Conservation (phyloP, 2,113 vertebrate species). For the Pardalotus punctatus region DNA sequence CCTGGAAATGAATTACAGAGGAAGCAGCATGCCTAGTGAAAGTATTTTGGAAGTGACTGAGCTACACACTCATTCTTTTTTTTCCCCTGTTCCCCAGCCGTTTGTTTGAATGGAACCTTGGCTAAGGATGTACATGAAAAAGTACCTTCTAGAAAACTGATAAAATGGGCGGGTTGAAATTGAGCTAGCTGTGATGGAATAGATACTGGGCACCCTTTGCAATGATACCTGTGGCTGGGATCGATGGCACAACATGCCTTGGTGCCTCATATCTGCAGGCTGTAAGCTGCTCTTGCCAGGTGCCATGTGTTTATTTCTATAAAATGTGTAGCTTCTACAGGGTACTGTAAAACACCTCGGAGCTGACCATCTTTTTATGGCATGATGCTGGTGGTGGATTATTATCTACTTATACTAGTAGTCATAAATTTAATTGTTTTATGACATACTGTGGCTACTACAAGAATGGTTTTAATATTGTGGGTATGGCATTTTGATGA, state of each 20-base stretch:
- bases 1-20: background rate
- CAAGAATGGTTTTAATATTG: background rate
- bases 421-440: background rate
- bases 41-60: background rate
- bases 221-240: background rate
- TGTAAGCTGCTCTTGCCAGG: background rate
- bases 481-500: background rate
- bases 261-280: background rate
- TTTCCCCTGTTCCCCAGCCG: accelerated
- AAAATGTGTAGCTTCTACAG: accelerated
- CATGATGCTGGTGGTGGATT: accelerated
- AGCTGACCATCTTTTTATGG: background rate
- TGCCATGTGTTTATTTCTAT: background rate
- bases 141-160: background rate
- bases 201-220: background rate
- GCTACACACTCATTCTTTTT: accelerated
- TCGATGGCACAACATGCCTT: background rate
- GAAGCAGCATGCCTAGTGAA: background rate
- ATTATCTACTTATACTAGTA: background rate
- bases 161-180: background rate
- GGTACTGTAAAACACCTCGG: background rate
- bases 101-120: background rate
- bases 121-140: background rate
- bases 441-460: background rate
- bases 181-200: background rate